Conservation (phyloP, 2,888 invertebrate genomes). For the Dysmachus trigonus region DNA sequence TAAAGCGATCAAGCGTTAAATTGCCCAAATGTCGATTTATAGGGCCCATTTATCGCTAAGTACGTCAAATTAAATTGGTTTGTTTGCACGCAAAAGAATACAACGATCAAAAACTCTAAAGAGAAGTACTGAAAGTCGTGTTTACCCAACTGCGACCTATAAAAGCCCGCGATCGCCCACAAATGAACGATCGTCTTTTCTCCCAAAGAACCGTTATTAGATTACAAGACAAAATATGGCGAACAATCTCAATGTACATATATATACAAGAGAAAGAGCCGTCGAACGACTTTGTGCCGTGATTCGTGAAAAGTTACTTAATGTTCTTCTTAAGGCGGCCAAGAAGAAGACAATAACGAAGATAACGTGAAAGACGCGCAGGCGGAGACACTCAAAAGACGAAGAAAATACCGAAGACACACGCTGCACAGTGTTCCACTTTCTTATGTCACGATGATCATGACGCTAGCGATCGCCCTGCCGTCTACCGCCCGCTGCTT, state of each 20-base stretch:
- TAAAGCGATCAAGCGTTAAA: not conserved
- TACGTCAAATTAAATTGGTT: not conserved
- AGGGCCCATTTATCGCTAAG: not conserved
- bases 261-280: not conserved
- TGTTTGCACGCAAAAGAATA: not conserved
- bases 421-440: not conserved
- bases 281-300: not conserved
- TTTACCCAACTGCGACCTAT: not conserved
- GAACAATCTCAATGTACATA: not conserved
- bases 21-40: not conserved
- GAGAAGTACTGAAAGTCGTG: not conserved
- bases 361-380: not conserved
- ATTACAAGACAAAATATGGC: not conserved
- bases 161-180: not conserved
- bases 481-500: not conserved
- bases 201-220: constrained; percentile 16
- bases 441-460: constrained; percentile 8
- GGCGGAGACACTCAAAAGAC: not conserved
- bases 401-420: not conserved
- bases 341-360: not conserved
- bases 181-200: not conserved
- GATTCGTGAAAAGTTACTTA: constrained; percentile 25
- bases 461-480: not conserved
- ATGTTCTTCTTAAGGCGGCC: not conserved
- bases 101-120: not conserved